Conservation (phyloP, 1,140 invertebrate genomes). For the fruit fly (Drosophila melanogaster) region DNA sequence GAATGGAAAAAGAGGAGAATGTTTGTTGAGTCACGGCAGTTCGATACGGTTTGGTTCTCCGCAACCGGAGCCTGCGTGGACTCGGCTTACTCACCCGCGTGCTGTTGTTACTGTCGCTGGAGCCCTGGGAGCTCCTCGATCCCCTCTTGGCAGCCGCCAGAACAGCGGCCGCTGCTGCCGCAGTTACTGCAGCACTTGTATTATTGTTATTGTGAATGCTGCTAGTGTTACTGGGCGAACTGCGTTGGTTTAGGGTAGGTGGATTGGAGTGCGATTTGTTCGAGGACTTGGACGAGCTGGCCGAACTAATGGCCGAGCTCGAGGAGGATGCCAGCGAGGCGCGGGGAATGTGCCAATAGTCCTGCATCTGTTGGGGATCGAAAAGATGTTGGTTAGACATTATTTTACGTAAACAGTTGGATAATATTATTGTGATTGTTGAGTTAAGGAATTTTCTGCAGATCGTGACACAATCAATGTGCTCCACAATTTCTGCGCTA, state of each 20-base stretch:
- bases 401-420: no score
- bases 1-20: conserved; percentile 57
- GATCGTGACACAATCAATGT: conserved; percentile 25
- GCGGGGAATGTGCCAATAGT: conserved; percentile 91
- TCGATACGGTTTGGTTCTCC: background rate
- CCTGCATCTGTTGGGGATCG: conserved; percentile 86
- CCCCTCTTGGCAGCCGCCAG: conserved; percentile 85
- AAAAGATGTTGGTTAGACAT: conserved; percentile 5
- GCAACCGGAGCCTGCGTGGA: conserved; percentile 15
- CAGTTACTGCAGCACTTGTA: conserved; percentile 84
- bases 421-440: background rate
- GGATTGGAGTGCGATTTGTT: conserved; percentile 73
- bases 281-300: conserved; percentile 83
- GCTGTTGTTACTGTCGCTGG: conserved; percentile 90
- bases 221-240: conserved; percentile 43
- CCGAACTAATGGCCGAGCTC: conserved; percentile 87
- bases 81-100: conserved; percentile 88
- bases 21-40: conserved; percentile 44
- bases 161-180: conserved; percentile 66
- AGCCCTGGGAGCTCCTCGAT: conserved; percentile 91
- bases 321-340: conserved; percentile 89
- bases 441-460: background rate
- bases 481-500: conserved; percentile 22
- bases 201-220: conserved; percentile 30
- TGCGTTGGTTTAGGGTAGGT: conserved; percentile 68